phyloP scores from a whole-genome alignment of 2,888 invertebrate species.

The Noctua pronuba region DNA sequence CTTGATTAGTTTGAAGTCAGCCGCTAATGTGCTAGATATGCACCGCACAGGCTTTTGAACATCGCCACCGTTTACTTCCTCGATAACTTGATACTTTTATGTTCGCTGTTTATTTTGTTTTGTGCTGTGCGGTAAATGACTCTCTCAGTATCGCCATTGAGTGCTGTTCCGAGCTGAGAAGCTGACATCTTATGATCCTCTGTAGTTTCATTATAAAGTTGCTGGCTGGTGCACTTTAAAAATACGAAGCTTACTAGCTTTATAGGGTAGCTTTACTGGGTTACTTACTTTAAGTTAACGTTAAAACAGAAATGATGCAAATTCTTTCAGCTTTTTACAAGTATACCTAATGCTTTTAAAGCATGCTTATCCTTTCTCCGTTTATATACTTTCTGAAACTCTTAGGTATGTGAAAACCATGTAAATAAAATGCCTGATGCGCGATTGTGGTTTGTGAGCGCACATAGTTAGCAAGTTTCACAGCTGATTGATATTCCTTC shows the following conservation, averaged over 20 bases:
- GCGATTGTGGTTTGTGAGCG: slow-evolving; percentile 34
- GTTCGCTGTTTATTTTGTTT: slow-evolving; percentile 55
- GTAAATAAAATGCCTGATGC: slow-evolving; percentile 36
- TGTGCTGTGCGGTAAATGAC: slow-evolving; percentile 38
- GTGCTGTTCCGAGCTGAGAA: slow-evolving; percentile 66
- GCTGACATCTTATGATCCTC: slow-evolving; percentile 68
- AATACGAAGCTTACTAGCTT: slow-evolving; percentile 7
- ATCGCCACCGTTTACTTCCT: slow-evolving; percentile 51
- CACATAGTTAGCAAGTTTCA: slow-evolving; percentile 46
- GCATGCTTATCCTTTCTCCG: background rate
- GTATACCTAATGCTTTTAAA: slow-evolving; percentile 7
- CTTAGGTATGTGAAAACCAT: background rate
- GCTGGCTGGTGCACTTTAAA: slow-evolving; percentile 33
- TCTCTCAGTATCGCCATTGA: slow-evolving; percentile 61
- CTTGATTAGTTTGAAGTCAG: slow-evolving; percentile 89
- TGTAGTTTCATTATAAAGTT: slow-evolving; percentile 32
- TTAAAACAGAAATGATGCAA: slow-evolving; percentile 33
- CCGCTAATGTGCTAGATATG: slow-evolving; percentile 85
- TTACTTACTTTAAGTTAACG: slow-evolving; percentile 25
- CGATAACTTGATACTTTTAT: slow-evolving; percentile 49
- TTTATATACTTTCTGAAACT: background rate
- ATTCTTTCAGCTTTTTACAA: slow-evolving; percentile 26
- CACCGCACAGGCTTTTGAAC: slow-evolving; percentile 62
- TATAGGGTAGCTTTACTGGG: background rate
- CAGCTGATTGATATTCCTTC: slow-evolving; percentile 58